These are phyloP conservation scores for Trisateles emortualis DNA, from an alignment of 2,888 invertebrate genomes.

Conservation along the genomic window DNA sequence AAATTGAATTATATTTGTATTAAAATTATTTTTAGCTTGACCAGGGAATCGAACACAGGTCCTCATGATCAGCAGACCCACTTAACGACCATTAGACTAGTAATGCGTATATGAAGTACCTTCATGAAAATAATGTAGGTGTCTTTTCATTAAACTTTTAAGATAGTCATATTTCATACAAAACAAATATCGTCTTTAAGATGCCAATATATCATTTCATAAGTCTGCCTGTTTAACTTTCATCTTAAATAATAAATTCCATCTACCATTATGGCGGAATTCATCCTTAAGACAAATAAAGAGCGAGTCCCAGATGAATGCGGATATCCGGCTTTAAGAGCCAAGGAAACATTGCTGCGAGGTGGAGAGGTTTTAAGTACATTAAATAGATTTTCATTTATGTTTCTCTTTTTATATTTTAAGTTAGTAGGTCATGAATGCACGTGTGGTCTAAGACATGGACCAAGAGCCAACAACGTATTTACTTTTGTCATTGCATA, in stretches of 20 bases:
- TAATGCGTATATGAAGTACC: conserved; percentile 9
- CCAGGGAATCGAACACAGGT: no score
- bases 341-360: conserved; percentile 63
- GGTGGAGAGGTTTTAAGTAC: conserved; percentile 59
- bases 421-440: conserved; percentile 22
- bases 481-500: no score
- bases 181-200: conserved; percentile 10
- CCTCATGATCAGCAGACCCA: no score
- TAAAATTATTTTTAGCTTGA: no score
- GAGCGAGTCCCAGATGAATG: conserved; percentile 58
- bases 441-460: no score
- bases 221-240: conserved; percentile 28
- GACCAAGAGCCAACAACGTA: no score
- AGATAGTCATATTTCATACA: conserved; percentile 10
- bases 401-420: conserved; percentile 43
- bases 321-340: conserved; percentile 74
- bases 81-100: no score
- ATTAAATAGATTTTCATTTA: conserved; percentile 64
- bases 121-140: conserved; percentile 9
- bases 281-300: conserved; percentile 62
- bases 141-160: conserved; percentile 2
- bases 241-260: conserved; percentile 24
- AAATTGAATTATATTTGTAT: no score
- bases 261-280: conserved; percentile 39
- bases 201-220: conserved; percentile 18